These are phyloP conservation scores for Hetaerina americana DNA, from an alignment of 1,140 invertebrate species.

Conservation along the genomic window DNA sequence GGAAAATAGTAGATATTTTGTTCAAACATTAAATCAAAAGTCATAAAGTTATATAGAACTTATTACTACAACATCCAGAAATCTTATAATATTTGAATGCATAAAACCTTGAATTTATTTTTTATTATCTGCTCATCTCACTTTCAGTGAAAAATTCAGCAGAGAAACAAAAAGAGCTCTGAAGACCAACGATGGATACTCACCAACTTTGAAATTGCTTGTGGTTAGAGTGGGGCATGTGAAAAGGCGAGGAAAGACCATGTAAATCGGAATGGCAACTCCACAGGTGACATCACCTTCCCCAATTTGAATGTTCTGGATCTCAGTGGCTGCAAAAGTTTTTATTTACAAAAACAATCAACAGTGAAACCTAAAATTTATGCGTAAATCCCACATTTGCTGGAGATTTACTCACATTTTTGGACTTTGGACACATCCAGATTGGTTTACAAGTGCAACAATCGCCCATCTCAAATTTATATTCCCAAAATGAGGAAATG, in stretches of 20 bases:
- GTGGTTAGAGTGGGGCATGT: conserved; percentile 86
- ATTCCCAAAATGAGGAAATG: no score
- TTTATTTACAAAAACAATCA: conserved; percentile 5
- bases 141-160: no score
- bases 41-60: no score
- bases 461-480: no score
- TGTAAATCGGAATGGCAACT: conserved; percentile 79
- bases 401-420: conserved; percentile 10
- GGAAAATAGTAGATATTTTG: conserved; percentile 10
- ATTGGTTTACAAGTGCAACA: not conserved
- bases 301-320: conserved; percentile 94
- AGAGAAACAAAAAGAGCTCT: no score
- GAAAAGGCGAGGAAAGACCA: conserved; percentile 91
- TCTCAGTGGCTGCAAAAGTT: conserved; percentile 71
- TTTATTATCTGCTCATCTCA: no score
- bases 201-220: conserved; percentile 92
- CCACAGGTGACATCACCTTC: conserved; percentile 78
- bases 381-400: not conserved
- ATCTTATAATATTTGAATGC: no score
- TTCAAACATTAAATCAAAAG: not conserved
- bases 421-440: conserved; percentile 1
- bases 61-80: no score
- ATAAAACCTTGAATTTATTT: no score
- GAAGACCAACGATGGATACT: conserved; percentile 22
- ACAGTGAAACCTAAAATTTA: conserved; percentile 5